phyloP scores from a whole-genome alignment of 1,140 invertebrate genomes.

The Drosophila watanabei region DNA sequence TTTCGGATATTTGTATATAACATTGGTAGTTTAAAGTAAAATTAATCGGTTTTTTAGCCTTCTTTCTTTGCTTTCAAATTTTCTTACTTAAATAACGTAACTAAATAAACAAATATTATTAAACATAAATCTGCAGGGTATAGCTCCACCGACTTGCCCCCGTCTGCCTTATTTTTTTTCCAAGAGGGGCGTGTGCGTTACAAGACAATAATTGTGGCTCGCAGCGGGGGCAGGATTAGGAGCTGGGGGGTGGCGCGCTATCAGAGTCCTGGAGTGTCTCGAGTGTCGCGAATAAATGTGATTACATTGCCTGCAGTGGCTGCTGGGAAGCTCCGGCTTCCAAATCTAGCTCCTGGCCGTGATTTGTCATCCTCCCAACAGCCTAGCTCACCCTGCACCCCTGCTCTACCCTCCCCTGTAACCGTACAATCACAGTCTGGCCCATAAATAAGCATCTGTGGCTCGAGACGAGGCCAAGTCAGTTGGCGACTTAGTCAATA shows the following conservation, averaged over 20 bases:
- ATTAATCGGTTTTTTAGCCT: no score
- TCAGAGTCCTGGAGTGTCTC: conserved; percentile 40
- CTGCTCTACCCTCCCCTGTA: no score
- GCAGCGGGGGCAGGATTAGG: conserved; percentile 13
- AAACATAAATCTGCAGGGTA: background rate
- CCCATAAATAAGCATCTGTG: conserved; percentile 75
- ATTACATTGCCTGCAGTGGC: conserved; percentile 60
- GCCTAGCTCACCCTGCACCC: conserved; percentile 17
- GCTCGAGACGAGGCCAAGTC: conserved; percentile 26
- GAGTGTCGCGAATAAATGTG: conserved; percentile 80
- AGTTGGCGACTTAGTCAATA: conserved; percentile 19
- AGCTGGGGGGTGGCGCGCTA: background rate
- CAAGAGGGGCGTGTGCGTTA: conserved; percentile 59
- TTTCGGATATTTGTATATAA: no score
- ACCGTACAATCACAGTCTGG: background rate
- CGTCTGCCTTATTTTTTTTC: background rate
- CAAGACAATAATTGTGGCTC: conserved; percentile 75
- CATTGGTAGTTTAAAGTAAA: no score
- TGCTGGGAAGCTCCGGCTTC: background rate
- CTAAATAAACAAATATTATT: no score
- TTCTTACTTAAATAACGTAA: no score
- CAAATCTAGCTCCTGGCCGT: conserved; percentile 44
- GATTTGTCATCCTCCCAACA: conserved; percentile 70
- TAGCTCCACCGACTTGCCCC: background rate
- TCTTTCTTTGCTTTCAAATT: background rate